These are phyloP conservation scores for Dugesia japonica DNA, from an alignment of 2,888 invertebrate genomes.

Conservation along the genomic window DNA sequence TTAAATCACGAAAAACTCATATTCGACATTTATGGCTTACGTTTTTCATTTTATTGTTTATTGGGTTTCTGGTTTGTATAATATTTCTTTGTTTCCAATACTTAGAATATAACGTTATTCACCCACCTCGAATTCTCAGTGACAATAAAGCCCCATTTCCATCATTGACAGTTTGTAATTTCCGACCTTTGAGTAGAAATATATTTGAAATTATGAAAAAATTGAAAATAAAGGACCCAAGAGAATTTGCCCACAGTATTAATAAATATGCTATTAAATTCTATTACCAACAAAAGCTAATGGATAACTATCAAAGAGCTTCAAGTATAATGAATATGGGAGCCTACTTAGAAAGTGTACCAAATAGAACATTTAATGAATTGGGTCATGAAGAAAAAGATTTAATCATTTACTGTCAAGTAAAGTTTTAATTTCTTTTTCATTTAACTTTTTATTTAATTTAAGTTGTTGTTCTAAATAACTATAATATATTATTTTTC, in stretches of 20 bases:
- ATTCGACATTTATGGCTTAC: slow-evolving; percentile 31
- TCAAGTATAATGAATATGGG: slow-evolving; percentile 28
- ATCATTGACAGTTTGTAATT: slow-evolving; percentile 34
- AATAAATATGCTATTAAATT: slow-evolving; percentile 17
- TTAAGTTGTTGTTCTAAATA: no score
- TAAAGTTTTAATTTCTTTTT: background rate
- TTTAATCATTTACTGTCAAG: slow-evolving; percentile 23
- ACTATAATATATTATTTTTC: no score
- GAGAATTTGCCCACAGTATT: slow-evolving; percentile 32
- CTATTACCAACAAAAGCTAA: background rate
- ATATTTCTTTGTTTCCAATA: slow-evolving; percentile 32
- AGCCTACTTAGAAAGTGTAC: slow-evolving; percentile 30
- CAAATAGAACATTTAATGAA: background rate
- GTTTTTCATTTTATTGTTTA: slow-evolving; percentile 34
- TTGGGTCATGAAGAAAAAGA: slow-evolving; percentile 23
- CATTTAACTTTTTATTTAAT: no score
- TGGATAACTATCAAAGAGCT: background rate
- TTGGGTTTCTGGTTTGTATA: slow-evolving; percentile 33
- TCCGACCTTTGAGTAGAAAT: slow-evolving; percentile 32
- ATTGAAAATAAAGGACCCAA: slow-evolving; percentile 29
- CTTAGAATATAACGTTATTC: slow-evolving; percentile 35
- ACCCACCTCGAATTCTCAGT: slow-evolving; percentile 35
- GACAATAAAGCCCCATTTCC: slow-evolving; percentile 33
- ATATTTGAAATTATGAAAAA: slow-evolving; percentile 25
- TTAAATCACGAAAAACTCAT: slow-evolving; percentile 27